phyloP scores from a whole-genome alignment of 2,888 invertebrate genomes.

The Chrysomela aeneicollis region DNA sequence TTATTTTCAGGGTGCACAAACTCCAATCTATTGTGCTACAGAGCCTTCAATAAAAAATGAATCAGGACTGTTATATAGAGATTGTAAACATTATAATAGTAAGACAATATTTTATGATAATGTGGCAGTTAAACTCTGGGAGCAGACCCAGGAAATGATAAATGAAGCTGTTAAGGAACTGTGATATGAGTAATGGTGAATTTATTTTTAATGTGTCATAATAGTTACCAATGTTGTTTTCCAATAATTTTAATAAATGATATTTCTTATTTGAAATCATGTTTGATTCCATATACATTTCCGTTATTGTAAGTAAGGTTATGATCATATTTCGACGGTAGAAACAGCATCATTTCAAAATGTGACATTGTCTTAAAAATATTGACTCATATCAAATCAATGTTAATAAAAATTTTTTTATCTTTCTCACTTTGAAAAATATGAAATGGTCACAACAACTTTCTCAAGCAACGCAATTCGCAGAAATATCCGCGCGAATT shows the following conservation, averaged over 20 bases:
- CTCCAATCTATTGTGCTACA: slow-evolving; percentile 79
- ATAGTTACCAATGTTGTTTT: not conserved
- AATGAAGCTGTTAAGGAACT: slow-evolving; percentile 27
- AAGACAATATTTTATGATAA: slow-evolving; percentile 70
- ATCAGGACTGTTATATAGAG: slow-evolving; percentile 78
- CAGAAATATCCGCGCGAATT: too few relatives aligned
- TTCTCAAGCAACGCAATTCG: too few relatives aligned
- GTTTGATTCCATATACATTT: too few relatives aligned
- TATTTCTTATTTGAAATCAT: too few relatives aligned
- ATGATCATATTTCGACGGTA: too few relatives aligned
- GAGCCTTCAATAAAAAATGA: slow-evolving; percentile 67
- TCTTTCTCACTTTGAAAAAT: too few relatives aligned
- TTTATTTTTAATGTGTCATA: slow-evolving; percentile 10
- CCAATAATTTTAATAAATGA: not conserved
- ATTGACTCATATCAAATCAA: too few relatives aligned
- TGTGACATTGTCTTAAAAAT: too few relatives aligned
- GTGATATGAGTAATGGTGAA: slow-evolving; percentile 11
- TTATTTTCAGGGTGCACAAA: slow-evolving; percentile 76
- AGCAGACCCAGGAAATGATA: slow-evolving; percentile 53
- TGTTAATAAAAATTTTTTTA: too few relatives aligned
- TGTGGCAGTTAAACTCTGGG: slow-evolving; percentile 74
- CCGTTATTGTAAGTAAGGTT: too few relatives aligned
- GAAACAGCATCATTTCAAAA: too few relatives aligned
- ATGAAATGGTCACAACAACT: too few relatives aligned
- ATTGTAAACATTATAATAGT: slow-evolving; percentile 72